Base-by-base conservation (phyloP, 92 coral and sea anemone genomes). In the Epizoanthus illoricatus region DNA sequence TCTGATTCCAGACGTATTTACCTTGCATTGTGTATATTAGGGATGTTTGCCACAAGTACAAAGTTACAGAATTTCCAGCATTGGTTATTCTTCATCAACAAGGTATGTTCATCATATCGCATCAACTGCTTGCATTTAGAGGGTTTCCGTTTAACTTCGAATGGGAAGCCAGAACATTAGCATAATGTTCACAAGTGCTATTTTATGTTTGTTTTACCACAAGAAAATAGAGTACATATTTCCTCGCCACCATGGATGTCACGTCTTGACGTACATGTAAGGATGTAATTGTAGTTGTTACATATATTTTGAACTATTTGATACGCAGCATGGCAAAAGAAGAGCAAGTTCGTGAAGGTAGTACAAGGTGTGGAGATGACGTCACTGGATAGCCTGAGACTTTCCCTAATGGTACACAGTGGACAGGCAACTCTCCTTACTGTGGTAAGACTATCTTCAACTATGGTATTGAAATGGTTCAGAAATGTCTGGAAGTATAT, bases 61-160 rank as follows among this genome's bases (percentile, higher is more conserved):
- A 87, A 57, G 65, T 92, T 66, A 76, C 62, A 39, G 90, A 86
- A 19, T 82, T 88, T 13, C 97, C 97, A 20, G 94, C 97, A 45
- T 76, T 92, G 54, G 21, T 92, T 55, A 57, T 88, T 72, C 87
- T 92, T 71, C 85, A 72, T 20, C 79, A 84, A 19, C 79, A 86
- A 83, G 97, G 97, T 92, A 60, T n/a, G n/a, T n/a, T 69, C 73
- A 74, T 64, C 7, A 0, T 12, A 2, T 19, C 19, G 15, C 68
- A 57, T 18, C 36, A 28, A 28, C 36, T 36, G 4, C 62, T 15
- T 76, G 21, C 39, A 42, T 3, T 9, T 52, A 9, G 15, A 52
- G 56, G 12, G 56, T 11, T 52, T 9, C 12, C 10, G 15, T 9
- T 2, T 52, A 9, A 2, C 15, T 45, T 45, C 8, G 5, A 2